A percentile compares a stretch with the other conserved stretches of the same genome.
Evolutionary conservation across 2,888 invertebrate genomes (phyloP).

Genomic region (Mamestra brassicae): DNA sequence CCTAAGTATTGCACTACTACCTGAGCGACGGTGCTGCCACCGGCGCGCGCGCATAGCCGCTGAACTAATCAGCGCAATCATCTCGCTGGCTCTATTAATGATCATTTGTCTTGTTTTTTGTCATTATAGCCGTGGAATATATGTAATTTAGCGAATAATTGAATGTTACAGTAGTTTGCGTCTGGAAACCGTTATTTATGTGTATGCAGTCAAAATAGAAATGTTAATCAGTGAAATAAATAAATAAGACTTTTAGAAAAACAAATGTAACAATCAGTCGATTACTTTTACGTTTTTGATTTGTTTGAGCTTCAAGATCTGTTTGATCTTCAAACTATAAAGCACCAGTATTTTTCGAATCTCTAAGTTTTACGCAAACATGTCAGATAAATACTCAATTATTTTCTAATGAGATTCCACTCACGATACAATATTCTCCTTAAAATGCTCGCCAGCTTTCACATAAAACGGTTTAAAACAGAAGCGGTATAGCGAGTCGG

Average conservation of each 20-base stretch:
- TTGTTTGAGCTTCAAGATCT: background rate
- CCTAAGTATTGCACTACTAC: conserved; percentile 43
- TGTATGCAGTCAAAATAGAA: conserved; percentile 17
- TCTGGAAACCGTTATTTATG: conserved; percentile 14
- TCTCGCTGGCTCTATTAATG: conserved; percentile 59
- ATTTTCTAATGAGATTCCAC: conserved; percentile 1
- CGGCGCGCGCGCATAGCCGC: conserved; percentile 57
- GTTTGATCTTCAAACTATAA: background rate
- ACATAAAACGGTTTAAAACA: conserved; percentile 61
- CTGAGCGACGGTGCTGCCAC: conserved; percentile 61
- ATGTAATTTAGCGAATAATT: conserved; percentile 61
- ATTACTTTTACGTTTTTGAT: background rate
- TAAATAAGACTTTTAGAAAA: background rate
- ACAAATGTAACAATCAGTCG: background rate
- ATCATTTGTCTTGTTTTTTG: conserved; percentile 62
- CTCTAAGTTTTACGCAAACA: background rate
- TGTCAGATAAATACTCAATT: background rate
- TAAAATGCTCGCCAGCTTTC: conserved; percentile 60
- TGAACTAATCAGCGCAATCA: conserved; percentile 64
- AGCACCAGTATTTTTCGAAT: background rate
- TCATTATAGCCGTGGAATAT: conserved; percentile 47
- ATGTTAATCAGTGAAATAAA: conserved; percentile 5
- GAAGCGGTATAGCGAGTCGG: conserved; percentile 78
- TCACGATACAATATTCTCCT: conserved; percentile 55
- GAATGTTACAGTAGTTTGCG: conserved; percentile 53